phyloP scores from a whole-genome alignment of 2,797 vertebrate species.

The Gallinago stenura region DNA sequence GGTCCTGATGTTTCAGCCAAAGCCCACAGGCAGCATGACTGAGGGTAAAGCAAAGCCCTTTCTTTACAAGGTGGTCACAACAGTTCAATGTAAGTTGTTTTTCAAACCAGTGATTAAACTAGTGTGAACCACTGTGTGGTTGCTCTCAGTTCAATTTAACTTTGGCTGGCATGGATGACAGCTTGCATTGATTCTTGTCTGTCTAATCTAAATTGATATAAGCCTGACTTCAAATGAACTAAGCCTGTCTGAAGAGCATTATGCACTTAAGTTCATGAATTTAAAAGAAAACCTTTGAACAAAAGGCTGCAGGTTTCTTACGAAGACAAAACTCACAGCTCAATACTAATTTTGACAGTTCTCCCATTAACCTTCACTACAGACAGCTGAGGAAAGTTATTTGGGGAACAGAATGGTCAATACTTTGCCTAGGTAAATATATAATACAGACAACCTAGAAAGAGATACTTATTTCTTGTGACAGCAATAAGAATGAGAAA shows the following conservation, averaged over 20 bases:
- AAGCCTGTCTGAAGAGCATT: background rate
- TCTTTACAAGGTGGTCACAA: background rate
- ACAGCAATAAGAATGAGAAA: conserved; percentile 26
- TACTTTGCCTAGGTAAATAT: conserved; percentile 31
- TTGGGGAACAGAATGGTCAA: background rate
- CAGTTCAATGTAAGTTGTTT: background rate
- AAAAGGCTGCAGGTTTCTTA: conserved; percentile 8
- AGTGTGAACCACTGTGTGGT: background rate
- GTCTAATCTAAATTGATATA: conserved; percentile 41
- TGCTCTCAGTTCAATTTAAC: background rate
- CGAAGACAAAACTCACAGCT: background rate
- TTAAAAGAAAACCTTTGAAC: conserved; percentile 32
- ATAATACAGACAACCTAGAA: background rate
- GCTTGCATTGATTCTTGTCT: conserved; percentile 35
- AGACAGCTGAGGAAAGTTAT: conserved; percentile 15
- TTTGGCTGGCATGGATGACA: background rate
- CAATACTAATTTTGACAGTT: background rate
- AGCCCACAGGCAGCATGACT: background rate
- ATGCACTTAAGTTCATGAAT: background rate
- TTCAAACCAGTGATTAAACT: background rate
- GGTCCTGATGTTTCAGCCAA: background rate
- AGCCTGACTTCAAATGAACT: conserved; percentile 27
- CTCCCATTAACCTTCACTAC: conserved; percentile 13
- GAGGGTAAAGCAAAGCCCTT: background rate
- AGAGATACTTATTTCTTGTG: conserved; percentile 14